phyloP scores from a whole-genome alignment of 2,113 vertebrate species.

The Rhizomys pruinosus region DNA sequence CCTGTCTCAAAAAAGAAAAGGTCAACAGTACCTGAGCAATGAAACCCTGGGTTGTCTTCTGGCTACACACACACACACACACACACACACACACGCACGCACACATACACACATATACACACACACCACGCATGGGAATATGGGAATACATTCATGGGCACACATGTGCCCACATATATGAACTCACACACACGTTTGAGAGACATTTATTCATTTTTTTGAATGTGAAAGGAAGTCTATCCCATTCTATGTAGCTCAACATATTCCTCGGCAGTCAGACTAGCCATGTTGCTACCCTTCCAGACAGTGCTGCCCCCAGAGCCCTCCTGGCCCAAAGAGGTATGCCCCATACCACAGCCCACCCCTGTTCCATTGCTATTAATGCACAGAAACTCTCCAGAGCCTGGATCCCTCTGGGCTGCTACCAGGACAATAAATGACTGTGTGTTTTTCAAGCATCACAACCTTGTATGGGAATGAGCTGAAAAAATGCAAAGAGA shows the following conservation, averaged over 20 bases:
- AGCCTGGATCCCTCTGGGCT: neutral
- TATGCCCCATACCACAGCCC: neutral
- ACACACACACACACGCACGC: neutral
- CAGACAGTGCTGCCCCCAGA: neutral
- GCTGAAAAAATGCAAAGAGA: constrained; percentile 47
- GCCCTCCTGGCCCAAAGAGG: neutral
- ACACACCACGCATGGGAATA: neutral
- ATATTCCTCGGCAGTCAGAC: neutral
- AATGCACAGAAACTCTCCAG: neutral
- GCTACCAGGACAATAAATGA: constrained; percentile 32
- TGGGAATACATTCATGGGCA: neutral
- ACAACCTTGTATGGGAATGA: neutral
- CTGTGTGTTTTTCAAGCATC: neutral
- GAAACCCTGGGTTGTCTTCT: neutral
- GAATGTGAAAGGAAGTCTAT: neutral
- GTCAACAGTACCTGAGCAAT: neutral
- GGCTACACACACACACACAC: neutral
- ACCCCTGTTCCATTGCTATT: neutral
- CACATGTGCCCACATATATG: neutral
- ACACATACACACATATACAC: neutral
- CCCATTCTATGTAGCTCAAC: too few species aligned
- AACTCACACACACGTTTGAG: neutral
- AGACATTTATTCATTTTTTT: neutral
- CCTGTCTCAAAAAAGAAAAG: neutral
- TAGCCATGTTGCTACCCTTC: neutral